These are phyloP conservation scores for Ardeotis arabs DNA, from an alignment of 2,113 vertebrate genomes.

Conservation along the genomic window DNA sequence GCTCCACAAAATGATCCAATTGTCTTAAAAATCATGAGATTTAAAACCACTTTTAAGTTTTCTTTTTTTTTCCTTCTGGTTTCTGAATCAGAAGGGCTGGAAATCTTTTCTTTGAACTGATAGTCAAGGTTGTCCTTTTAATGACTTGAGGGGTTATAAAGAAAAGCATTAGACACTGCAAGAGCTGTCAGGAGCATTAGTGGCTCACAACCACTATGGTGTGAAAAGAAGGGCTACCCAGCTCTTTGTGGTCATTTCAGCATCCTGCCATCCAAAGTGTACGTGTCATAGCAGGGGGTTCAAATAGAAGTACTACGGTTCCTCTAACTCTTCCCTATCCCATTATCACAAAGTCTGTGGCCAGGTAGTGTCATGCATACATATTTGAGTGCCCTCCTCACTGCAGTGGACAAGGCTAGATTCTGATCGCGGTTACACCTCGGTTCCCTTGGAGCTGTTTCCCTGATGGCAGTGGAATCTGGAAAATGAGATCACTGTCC, in stretches of 20 bases:
- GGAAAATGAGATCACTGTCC: not conserved
- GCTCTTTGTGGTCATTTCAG: not conserved
- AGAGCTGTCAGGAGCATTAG: not conserved
- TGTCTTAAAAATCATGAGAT: not conserved
- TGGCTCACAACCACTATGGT: not conserved
- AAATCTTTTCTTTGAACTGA: not conserved
- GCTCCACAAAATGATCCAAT: not conserved
- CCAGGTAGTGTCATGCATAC: not conserved
- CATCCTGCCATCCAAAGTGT: not conserved
- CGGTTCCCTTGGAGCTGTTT: not conserved
- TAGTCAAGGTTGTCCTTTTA: not conserved
- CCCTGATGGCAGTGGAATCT: not conserved
- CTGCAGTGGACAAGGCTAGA: not conserved
- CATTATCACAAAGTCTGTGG: not conserved
- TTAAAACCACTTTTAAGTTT: not conserved
- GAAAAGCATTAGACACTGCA: not conserved
- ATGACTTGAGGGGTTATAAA: not conserved
- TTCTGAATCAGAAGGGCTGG: not conserved
- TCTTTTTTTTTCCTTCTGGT: not conserved
- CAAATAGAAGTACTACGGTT: not conserved
- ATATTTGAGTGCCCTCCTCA: not conserved
- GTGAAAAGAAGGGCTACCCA: not conserved
- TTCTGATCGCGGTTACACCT: not conserved
- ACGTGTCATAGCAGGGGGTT: accelerated
- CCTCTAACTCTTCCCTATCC: not conserved